Evolutionary conservation across 2,888 invertebrate genomes (phyloP), one percentile per base, ranked within the genome.

Genomic region (Apotomis capreana): DNA sequence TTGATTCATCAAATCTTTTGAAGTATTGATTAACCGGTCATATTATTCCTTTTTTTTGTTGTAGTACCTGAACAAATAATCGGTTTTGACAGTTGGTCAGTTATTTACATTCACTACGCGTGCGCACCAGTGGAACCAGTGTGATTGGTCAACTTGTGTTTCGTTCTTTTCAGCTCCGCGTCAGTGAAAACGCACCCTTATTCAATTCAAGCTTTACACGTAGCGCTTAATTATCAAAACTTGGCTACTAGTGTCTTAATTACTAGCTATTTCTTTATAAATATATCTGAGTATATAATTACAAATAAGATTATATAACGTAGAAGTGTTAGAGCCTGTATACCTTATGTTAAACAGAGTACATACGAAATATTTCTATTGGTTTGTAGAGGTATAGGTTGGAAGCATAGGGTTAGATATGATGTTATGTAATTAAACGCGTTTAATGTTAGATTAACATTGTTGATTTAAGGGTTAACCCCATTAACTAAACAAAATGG

Each of bases 161-260:
- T 26, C 26, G 26, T 2, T 26, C 26, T 26, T 26, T 26, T 26
- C 26, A 26, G 26, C 2, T 26, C 26, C 26, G 26, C 26, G 26
- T 26, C 26, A 26, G 26, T 26, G 26, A 26, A 26, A 26, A 26
- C 26, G 26, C 26, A 26, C 26, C 26, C 26, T 26, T 40, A 79
- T 78, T 77, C 80, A 89, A 79, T 78, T 77, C 80, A 89, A 91
- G 89, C 89, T 76, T 84, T 85, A 91, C 89, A 90, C 87, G 88
- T 89, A 90, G 83, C 89, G 78, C 89, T 88, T 90, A 92, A 89
- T 87, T 89, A 90, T 84, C 90, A 90, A 89, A 91, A 87, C 89
- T 89, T 88, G 89, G 87, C 75, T 80, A 87, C 87, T 86, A 91
- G 88, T 88, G 87, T 84, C 75, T 51, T 57, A 52, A 60, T 61